phyloP scores from a whole-genome alignment of 2,888 invertebrate genomes.

The Elaeidobius kamerunicus region DNA sequence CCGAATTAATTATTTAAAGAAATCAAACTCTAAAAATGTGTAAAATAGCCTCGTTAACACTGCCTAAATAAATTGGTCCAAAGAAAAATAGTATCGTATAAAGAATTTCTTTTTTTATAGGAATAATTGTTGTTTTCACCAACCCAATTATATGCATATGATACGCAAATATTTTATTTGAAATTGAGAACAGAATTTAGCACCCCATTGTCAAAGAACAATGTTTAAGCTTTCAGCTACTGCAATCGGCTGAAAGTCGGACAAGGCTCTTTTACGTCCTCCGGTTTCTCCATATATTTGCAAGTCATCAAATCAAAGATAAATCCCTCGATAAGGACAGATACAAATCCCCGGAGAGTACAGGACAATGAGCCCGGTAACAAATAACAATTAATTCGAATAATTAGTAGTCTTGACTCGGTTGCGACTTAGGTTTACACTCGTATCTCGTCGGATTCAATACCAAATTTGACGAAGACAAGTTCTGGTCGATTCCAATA shows the following conservation, averaged over 20 bases:
- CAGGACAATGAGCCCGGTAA: constrained; percentile 36
- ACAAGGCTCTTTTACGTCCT: constrained; percentile 26
- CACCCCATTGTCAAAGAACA: constrained; percentile 24
- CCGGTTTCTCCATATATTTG: constrained; percentile 22
- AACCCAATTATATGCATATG: constrained; percentile 1
- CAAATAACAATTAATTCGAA: constrained; percentile 50
- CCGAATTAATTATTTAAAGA: no score
- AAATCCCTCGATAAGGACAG: constrained; percentile 28
- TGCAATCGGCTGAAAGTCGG: constrained; percentile 18
- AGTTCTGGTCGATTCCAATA: constrained; percentile 47
- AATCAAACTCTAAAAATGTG: no score
- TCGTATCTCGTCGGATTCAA: constrained; percentile 43
- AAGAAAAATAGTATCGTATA: no score
- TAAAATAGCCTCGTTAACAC: no score
- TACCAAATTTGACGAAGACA: constrained; percentile 51
- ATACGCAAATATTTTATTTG: constrained; percentile 8
- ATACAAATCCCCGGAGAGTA: constrained; percentile 31
- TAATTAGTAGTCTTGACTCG: constrained; percentile 49
- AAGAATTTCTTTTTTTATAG: no score
- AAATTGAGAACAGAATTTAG: constrained; percentile 18
- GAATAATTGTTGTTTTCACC: no score
- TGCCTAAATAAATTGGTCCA: no score
- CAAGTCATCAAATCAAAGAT: constrained; percentile 28
- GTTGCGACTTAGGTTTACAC: constrained; percentile 47
- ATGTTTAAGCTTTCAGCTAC: constrained; percentile 11